Base-by-base conservation (phyloP, 2,113 vertebrate species). In the Nesospiza acunhae region DNA sequence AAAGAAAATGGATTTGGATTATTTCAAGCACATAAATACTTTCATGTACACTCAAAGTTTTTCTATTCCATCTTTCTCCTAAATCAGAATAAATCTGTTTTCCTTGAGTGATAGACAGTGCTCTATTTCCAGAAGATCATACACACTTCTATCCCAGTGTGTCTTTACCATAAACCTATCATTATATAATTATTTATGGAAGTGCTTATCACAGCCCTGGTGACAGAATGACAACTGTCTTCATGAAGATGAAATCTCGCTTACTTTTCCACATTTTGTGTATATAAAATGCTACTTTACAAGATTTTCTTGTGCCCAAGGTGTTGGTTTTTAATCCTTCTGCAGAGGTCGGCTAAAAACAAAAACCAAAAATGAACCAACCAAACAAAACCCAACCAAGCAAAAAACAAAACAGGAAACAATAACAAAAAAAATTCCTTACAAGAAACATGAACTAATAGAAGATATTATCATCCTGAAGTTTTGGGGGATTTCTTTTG, bases 1-100 rank as follows among this genome's bases (percentile, higher is more conserved):
- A 73, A 94, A 92, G 37, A 44, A 87, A 47, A 41, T 76, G 23
- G n/a, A 37, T 86, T 93, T 76, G 70, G 93, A 69, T 37, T 28
- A 15, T 90, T 95, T 95, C 62, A 67, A 74, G 16, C 19, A 56
- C 42, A 64, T n/a, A 59, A 47, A 52, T 85, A 75, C 58, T 62
- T 90, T 17, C 6, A 10, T 44, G 6, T 50, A 20, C 7, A 18
- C 8, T 7, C 35, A 72, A 5, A 47, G 27, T 13, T 93, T 64
- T 86, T 66, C 39, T 68, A 13, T 73, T 76, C 41, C 2, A 6
- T 79, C n/a, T 75, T 56, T 63, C n/a, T 56, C 10, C 28, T 77
- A 35, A 92, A 89, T 81, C 83, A 79, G 42, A 81, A 53, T 35
- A 59, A 4, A 4, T 33, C 9, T 76, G 3, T 66, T 86, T 94